phyloP scores from a whole-genome alignment of 2,888 invertebrate species.

The Oscheius onirici region DNA sequence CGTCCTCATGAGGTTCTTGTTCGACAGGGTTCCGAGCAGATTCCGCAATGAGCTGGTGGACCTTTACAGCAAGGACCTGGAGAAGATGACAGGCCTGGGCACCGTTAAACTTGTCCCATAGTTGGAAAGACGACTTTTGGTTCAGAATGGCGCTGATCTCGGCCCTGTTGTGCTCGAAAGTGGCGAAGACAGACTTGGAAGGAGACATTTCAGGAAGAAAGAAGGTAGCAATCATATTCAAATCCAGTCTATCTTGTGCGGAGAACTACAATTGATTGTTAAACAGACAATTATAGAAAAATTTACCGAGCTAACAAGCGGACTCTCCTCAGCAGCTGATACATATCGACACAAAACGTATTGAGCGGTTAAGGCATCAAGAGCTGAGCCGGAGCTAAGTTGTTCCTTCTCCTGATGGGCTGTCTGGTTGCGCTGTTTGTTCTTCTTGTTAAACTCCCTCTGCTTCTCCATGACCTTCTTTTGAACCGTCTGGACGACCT shows the following conservation, averaged over 20 bases:
- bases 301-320: conserved; percentile 4
- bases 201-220: conserved; percentile 6
- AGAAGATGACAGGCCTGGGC: conserved; percentile 11
- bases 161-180: neutral
- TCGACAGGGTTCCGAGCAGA: neutral
- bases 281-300: neutral
- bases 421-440: conserved; percentile 5
- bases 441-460: conserved; percentile 18
- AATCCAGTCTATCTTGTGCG: neutral
- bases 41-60: neutral
- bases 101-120: neutral
- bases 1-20: neutral
- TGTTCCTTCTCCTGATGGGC: neutral
- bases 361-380: conserved; percentile 18
- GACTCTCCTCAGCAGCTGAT: neutral
- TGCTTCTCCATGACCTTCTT: conserved; percentile 17
- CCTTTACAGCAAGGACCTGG: neutral
- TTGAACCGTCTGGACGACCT: neutral
- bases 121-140: neutral
- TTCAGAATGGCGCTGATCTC: conserved; percentile 6
- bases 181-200: neutral
- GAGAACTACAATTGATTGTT: conserved; percentile 21
- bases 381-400: neutral
- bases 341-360: neutral
- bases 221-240: neutral